phyloP scores from a whole-genome alignment of 2,797 vertebrate species.

The Sebastes minor region DNA sequence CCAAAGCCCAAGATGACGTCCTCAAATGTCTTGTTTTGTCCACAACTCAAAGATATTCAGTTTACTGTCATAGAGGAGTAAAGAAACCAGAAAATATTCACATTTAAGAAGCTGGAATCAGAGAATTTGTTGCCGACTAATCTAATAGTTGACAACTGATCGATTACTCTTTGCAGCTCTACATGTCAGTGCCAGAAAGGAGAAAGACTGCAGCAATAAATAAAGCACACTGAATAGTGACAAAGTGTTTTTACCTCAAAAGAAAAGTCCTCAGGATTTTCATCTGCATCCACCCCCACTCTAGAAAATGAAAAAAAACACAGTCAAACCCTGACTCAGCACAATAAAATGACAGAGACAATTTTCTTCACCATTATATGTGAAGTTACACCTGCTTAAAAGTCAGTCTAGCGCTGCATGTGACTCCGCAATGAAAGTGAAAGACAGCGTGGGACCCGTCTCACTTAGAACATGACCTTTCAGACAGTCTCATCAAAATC shows the following conservation, averaged over 20 bases:
- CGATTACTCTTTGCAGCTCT: no score
- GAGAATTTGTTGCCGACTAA: no score
- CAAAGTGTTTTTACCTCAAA: constrained; percentile 74
- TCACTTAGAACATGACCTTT: constrained; percentile 56
- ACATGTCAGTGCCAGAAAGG: background rate
- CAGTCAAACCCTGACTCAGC: constrained; percentile 12
- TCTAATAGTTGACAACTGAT: no score
- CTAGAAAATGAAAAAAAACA: constrained; percentile 38
- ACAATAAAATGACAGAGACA: constrained; percentile 7
- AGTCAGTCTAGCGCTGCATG: background rate
- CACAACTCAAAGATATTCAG: no score
- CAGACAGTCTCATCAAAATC: constrained; percentile 47
- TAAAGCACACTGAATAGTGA: background rate
- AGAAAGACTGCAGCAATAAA: background rate
- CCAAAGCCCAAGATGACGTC: no score
- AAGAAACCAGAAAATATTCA: no score
- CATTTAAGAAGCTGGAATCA: no score
- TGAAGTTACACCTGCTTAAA: background rate
- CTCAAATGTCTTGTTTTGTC: no score
- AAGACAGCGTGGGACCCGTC: background rate
- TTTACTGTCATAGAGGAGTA: no score
- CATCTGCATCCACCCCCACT: constrained; percentile 81
- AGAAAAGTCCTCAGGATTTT: constrained; percentile 71
- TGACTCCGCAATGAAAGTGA: background rate
- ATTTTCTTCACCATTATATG: background rate